phyloP scores from a whole-genome alignment of 1,140 invertebrate species.

The Eriocheir sinensis region DNA sequence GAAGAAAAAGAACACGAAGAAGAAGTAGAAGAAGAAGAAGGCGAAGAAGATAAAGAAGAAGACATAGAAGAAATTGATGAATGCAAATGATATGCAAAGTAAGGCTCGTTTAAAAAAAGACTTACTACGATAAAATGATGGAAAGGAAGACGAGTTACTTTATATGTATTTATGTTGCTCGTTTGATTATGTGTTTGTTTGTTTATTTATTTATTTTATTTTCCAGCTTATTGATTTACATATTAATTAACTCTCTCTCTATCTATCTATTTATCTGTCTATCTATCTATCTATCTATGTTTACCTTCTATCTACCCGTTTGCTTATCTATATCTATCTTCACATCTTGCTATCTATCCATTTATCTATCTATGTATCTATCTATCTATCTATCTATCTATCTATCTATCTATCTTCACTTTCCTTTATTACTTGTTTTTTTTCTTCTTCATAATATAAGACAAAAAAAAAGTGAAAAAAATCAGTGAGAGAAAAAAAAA shows the following conservation, averaged over 20 bases:
- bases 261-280: conserved; percentile 17
- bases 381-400: conserved; percentile 12
- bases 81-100: background rate
- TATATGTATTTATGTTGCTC: too few species aligned
- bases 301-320: background rate
- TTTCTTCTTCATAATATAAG: background rate
- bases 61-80: background rate
- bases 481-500: background rate
- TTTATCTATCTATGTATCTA: too few species aligned
- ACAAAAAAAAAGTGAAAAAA: background rate
- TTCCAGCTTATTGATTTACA: background rate
- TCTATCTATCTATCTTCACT: too few species aligned
- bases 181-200: background rate
- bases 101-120: background rate
- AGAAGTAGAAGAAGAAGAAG: background rate
- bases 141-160: too few species aligned
- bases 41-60: background rate
- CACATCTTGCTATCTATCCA: too few species aligned
- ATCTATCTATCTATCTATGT: background rate
- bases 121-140: too few species aligned
- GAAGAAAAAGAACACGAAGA: background rate
- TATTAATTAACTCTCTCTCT: background rate
- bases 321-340: too few species aligned
- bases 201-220: background rate
- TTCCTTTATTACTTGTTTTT: background rate